These are phyloP conservation scores for Apamea sordens DNA, from an alignment of 2,888 invertebrate species.

Conservation along the genomic window DNA sequence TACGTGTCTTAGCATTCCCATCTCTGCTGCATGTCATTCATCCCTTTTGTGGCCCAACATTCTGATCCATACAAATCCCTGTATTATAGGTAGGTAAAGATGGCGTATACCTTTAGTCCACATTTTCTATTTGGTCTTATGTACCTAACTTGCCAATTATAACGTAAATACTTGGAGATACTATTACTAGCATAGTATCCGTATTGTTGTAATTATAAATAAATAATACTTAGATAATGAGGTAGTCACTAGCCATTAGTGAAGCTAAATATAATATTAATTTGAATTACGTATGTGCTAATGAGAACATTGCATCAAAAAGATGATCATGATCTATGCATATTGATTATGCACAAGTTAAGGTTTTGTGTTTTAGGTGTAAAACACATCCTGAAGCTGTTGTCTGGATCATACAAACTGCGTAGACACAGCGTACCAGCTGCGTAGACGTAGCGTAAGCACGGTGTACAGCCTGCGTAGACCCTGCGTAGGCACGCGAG, in stretches of 20 bases:
- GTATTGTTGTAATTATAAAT: constrained; percentile 1
- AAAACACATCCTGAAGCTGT: neutral
- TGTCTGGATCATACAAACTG: neutral
- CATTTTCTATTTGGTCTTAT: neutral
- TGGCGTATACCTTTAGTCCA: neutral
- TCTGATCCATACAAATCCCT: neutral
- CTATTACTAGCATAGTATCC: neutral
- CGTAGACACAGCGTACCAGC: neutral
- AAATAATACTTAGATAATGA: constrained; percentile 10
- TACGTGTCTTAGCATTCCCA: neutral
- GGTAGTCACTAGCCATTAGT: neutral
- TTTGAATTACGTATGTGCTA: constrained; percentile 9
- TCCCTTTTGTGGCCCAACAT: neutral
- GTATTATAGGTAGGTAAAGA: neutral
- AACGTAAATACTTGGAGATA: neutral
- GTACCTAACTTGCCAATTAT: neutral
- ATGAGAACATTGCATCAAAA: neutral
- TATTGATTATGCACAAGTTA: neutral
- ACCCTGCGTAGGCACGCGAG: neutral
- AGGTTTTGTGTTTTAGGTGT: neutral
- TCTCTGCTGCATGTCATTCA: neutral
- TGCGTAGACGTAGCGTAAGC: neutral
- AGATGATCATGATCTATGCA: neutral
- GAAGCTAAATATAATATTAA: constrained; percentile 15
- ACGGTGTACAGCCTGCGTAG: neutral